Base-by-base conservation (phyloP, 2,797 vertebrate genomes). In the Megaceryle alcyon region DNA sequence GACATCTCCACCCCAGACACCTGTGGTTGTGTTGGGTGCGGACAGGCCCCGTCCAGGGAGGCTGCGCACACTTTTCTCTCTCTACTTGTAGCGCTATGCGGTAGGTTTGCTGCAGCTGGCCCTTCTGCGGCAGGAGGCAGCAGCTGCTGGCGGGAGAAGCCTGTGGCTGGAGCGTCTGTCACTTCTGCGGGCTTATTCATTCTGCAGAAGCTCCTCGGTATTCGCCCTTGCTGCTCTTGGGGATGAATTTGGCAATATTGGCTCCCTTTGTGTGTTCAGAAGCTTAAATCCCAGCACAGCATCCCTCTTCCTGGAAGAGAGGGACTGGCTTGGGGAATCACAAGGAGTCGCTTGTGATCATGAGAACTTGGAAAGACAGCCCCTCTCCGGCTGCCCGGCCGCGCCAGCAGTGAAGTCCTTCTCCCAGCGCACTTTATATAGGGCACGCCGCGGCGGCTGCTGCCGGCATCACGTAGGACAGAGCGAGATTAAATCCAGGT, bases 401-500 rank as follows among this genome's bases (percentile, higher is more conserved):
- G 2, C 1, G 33, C n/a, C 69, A 9, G 57, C 57, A 48, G 53
- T 3, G 39, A 43, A n/a, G 63, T 29, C 29, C 69, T 28, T 35
- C 73, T 70, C 46, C 19, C 49, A 20, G 51, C 66, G 41, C 19
- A 8, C 10, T 7, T 7, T 82, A 90, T 18, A 9, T n/a, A 78
- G 83, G 78, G 83, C 86, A 64, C 5, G 7, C 25, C 19, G 85
- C 84, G 51, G 75, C 29, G 44, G 80, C 63, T 48, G 41, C 68
- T 26, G 59, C 35, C 6, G 20, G 41, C 49, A 3, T 3, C 37
- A 44, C 41, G 82, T 18, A 83, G 76, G 65, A 28, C 69, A 54
- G 76, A 17, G 28, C 25, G 43, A 66, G 73, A 66, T 51, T 44
- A 88, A 72, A 90, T 35, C 61, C 90, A 39, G 82, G 82, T 48